Percentiles rank a stretch among this genome's conserved stretches.
phyloP scores from a whole-genome alignment of 2,888 invertebrate genomes.

The Carpatolechia fugitivella region DNA sequence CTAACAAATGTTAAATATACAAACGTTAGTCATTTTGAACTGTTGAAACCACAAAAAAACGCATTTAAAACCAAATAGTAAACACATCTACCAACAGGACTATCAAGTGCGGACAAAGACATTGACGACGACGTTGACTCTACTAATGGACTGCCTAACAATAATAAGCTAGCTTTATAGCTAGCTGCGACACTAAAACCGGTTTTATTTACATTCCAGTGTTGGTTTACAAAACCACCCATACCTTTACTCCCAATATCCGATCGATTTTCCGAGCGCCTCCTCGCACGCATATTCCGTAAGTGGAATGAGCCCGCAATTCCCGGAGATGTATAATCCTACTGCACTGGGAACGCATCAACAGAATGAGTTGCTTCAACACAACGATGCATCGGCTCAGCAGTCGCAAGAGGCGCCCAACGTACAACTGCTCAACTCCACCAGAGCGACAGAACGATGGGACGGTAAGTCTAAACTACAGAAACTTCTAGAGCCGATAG shows the following conservation, averaged over 20 bases:
- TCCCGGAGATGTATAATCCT: constrained; percentile 71
- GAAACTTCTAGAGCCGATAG: constrained; percentile 67
- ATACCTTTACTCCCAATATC: constrained; percentile 76
- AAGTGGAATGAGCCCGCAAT: constrained; percentile 71
- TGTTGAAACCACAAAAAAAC: too few relatives aligned
- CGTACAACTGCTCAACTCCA: constrained; percentile 60
- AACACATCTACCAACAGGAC: neutral
- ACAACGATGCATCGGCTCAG: constrained; percentile 71
- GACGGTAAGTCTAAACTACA: constrained; percentile 75
- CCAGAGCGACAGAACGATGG: constrained; percentile 72
- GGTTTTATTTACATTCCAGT: constrained; percentile 68
- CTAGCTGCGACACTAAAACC: constrained; percentile 29
- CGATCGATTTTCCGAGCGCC: constrained; percentile 76
- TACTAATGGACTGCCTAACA: constrained; percentile 18
- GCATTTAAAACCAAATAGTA: too few relatives aligned
- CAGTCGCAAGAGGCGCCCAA: constrained; percentile 74
- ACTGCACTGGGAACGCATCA: constrained; percentile 60
- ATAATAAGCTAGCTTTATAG: constrained; percentile 14
- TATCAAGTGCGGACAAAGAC: neutral
- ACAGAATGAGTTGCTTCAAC: constrained; percentile 65
- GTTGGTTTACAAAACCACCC: constrained; percentile 74
- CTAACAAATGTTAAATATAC: too few relatives aligned
- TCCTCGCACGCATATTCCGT: constrained; percentile 77
- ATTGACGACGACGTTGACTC: neutral
- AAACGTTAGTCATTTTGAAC: too few relatives aligned